phyloP scores from a whole-genome alignment of 2,113 vertebrate genomes.

The Labeo catla region DNA sequence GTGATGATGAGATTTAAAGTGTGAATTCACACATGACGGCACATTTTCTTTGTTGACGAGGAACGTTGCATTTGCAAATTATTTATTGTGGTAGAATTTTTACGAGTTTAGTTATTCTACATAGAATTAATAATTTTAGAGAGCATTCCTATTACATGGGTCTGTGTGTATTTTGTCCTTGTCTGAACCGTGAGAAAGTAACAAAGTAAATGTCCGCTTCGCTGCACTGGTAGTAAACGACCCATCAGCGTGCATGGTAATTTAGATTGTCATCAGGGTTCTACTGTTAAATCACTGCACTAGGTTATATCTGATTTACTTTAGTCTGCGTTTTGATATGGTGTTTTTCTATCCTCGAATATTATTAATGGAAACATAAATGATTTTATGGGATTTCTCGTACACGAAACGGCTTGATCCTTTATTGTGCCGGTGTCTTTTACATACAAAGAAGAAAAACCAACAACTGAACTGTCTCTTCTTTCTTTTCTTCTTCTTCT shows the following conservation, averaged over 20 bases:
- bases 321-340: background rate
- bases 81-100: background rate
- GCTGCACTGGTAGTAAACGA: background rate
- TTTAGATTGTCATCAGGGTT: constrained; percentile 5
- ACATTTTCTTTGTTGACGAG: constrained; percentile 3
- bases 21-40: background rate
- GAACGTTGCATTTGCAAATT: background rate
- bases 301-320: background rate
- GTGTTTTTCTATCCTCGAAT: background rate
- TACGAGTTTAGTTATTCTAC: too few species aligned
- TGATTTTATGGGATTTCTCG: background rate
- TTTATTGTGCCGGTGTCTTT: constrained; percentile 35
- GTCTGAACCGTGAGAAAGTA: constrained; percentile 57
- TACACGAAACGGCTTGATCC: constrained; percentile 40
- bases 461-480: constrained; percentile 62
- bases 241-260: background rate
- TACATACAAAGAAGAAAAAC: constrained; percentile 64
- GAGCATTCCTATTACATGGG: background rate
- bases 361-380: constrained; percentile 10
- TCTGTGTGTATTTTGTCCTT: background rate
- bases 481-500: background rate
- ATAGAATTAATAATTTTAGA: background rate
- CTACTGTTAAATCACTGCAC: constrained; percentile 6
- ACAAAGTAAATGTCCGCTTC: constrained; percentile 25
- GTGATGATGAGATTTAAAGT: constrained; percentile 22